These are phyloP conservation scores for Trypoxylon attenuatum DNA, from an alignment of 2,888 invertebrate genomes.

Conservation along the genomic window DNA sequence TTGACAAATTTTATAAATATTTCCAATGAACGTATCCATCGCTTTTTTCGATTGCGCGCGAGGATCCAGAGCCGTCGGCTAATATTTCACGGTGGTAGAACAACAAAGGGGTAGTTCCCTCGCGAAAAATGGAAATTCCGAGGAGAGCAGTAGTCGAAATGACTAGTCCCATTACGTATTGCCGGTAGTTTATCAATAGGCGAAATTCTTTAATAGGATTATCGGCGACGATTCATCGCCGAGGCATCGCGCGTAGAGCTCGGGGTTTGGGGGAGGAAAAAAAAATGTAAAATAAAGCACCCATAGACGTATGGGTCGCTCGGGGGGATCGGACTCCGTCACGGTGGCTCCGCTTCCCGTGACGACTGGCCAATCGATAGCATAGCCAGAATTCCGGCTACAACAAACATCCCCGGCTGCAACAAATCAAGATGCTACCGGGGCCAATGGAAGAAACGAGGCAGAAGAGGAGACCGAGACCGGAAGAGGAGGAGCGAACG, in stretches of 20 bases:
- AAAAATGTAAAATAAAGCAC: too few relatives aligned
- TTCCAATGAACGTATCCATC: too few relatives aligned
- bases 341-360: neutral
- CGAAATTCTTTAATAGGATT: neutral
- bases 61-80: too few relatives aligned
- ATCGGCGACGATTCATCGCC: neutral
- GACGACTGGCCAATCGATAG: neutral
- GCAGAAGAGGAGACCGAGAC: too few relatives aligned
- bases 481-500: neutral
- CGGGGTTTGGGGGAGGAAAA: too few relatives aligned
- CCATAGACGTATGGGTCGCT: neutral
- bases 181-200: neutral
- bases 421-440: slow-evolving; percentile 17
- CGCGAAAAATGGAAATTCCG: too few relatives aligned
- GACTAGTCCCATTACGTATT: neutral
- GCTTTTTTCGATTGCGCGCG: too few relatives aligned
- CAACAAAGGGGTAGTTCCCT: neutral
- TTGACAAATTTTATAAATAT: too few relatives aligned
- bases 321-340: too few relatives aligned
- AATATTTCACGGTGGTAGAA: too few relatives aligned
- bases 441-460: too few relatives aligned
- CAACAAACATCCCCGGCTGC: neutral
- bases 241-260: neutral
- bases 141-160: too few relatives aligned
- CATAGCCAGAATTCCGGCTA: neutral